phyloP scores from a whole-genome alignment of 2,888 invertebrate genomes.

The Coleophora deauratella region DNA sequence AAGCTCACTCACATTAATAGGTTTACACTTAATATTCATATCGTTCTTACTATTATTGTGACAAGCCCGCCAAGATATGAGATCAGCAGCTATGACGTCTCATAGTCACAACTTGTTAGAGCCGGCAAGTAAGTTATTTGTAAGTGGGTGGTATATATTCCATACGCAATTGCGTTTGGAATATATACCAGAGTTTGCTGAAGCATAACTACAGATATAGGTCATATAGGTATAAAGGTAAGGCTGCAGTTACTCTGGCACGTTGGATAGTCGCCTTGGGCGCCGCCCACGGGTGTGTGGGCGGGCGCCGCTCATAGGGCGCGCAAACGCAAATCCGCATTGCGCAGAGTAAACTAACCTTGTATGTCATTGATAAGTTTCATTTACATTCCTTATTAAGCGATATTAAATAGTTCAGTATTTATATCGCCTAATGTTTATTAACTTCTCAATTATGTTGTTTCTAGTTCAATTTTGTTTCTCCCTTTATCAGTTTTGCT shows the following conservation, averaged over 20 bases:
- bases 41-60: constrained; percentile 40
- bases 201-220: constrained; percentile 5
- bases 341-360: constrained; percentile 43
- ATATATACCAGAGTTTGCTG: constrained; percentile 12
- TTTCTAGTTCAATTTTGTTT: too few species aligned
- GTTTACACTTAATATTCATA: constrained; percentile 54
- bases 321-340: constrained; percentile 52
- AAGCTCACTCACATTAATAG: constrained; percentile 32
- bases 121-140: constrained; percentile 28
- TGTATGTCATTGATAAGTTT: constrained; percentile 28
- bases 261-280: constrained; percentile 24
- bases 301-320: constrained; percentile 25
- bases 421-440: too few species aligned
- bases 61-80: constrained; percentile 47
- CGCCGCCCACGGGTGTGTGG: constrained; percentile 36
- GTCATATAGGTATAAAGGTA: not conserved
- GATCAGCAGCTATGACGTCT: constrained; percentile 32
- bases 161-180: constrained; percentile 23
- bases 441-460: too few species aligned
- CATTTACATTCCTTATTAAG: constrained; percentile 28
- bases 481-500: too few species aligned
- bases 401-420: constrained; percentile 5
- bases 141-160: constrained; percentile 3
- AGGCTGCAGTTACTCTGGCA: constrained; percentile 17
- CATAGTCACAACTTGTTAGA: constrained; percentile 15